These are phyloP conservation scores for Tetropium fuscum DNA, from an alignment of 2,888 invertebrate species.

Conservation along the genomic window DNA sequence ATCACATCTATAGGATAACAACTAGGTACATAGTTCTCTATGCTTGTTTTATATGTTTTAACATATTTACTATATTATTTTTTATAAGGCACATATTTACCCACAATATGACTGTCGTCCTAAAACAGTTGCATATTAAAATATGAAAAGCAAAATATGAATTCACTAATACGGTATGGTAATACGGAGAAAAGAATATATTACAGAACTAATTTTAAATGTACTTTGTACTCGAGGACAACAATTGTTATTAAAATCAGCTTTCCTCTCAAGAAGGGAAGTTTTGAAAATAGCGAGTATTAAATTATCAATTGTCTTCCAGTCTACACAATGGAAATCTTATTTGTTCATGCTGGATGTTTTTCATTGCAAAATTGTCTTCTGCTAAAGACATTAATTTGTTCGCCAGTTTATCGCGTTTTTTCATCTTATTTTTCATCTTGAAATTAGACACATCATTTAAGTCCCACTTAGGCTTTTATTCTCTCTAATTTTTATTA, in stretches of 20 bases:
- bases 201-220: conserved; percentile 16
- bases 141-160: background rate
- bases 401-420: conserved; percentile 7
- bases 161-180: background rate
- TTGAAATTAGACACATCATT: background rate
- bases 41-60: too few species aligned
- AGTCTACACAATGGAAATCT: conserved; percentile 5
- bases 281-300: conserved; percentile 7
- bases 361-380: conserved; percentile 2
- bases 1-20: too few species aligned
- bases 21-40: too few species aligned
- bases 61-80: too few species aligned
- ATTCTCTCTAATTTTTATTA: conserved; percentile 12
- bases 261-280: conserved; percentile 1
- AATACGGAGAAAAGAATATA: background rate
- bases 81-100: too few species aligned
- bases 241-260: conserved; percentile 5
- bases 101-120: too few species aligned
- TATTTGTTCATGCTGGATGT: conserved; percentile 14
- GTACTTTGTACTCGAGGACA: background rate
- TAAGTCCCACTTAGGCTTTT: background rate
- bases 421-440: conserved; percentile 4
- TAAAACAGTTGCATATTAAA: too few species aligned
- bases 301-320: conserved; percentile 21
- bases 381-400: conserved; percentile 8